Conservation (phyloP, 37 sponge, comb jelly and placozoan species). For the Eunapius fragilis region DNA sequence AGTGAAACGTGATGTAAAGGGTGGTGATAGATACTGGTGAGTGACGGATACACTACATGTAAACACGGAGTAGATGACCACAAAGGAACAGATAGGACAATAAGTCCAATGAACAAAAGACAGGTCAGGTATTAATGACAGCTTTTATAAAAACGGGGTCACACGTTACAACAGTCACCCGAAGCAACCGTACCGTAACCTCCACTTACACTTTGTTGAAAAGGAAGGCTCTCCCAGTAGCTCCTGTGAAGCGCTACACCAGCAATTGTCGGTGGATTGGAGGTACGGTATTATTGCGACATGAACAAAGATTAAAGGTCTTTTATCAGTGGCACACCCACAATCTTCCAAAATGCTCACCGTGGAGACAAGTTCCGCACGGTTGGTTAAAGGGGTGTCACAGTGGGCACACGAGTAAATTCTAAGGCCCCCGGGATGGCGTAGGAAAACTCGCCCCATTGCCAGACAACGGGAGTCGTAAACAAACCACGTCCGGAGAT, state of each 20-base stretch:
- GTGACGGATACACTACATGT: not conserved
- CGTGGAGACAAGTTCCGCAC: slow-evolving; percentile 89
- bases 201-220: slow-evolving; percentile 96
- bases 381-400: slow-evolving; percentile 91
- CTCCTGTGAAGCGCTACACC: slow-evolving; percentile 91
- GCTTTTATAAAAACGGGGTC: no score
- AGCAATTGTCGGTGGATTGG: not conserved
- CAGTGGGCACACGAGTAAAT: slow-evolving; percentile 95
- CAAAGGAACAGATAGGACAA: not conserved
- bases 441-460: slow-evolving; percentile 96
- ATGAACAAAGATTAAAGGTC: no score
- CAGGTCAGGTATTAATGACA: not conserved
- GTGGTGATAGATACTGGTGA: not conserved
- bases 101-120: no score
- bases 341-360: slow-evolving; percentile 68
- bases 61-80: not conserved
- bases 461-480: not conserved
- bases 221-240: slow-evolving; percentile 96
- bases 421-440: slow-evolving; percentile 92
- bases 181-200: no score
- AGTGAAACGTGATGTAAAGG: not conserved
- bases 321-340: not conserved
- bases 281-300: no score
- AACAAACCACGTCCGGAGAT: not conserved
- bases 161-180: no score